Evolutionary conservation across 2,888 invertebrate genomes (phyloP), one percentile per base, ranked within the genome.

Genomic region (Melanchra persicariae): DNA sequence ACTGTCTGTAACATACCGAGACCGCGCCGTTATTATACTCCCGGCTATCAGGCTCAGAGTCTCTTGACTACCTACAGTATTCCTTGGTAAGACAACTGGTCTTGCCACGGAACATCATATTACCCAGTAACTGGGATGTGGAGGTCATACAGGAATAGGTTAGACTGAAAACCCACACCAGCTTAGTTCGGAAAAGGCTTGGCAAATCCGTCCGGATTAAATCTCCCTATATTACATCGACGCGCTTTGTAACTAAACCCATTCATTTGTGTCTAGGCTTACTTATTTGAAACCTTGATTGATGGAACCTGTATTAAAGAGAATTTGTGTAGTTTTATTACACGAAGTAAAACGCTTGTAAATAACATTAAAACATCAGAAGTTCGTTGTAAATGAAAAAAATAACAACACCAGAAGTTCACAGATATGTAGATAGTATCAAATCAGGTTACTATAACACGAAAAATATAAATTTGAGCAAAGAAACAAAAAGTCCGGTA

Each of bases 401-500:
- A n/a, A n/a, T n/a, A n/a, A n/a, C 6, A 30, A 30, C 30, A 30
- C 6, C 30, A 55, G 3, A 69, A 43, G 8, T 7, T 49, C 9
- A 34, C 19, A 34, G 43, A n/a, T n/a, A n/a, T n/a, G n/a, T n/a
- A n/a, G n/a, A 49, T 17, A 30, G 12, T 54, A 26, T 47, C 5
- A 30, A 15, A 22, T 49, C 40, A 65, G n/a, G 45, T 54, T 4
- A 34, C 26, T 52, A 8, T 37, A 67, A 55, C 43, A 59, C 4
- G 17, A 52, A 26, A 52, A 49, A 51, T 47, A 49, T 34, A 62
- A 59, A 69, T 61, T 72, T 26, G 59, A 63, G 78, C 74, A 75
- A 70, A 57, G 70, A 72, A 65, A 70, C 67, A 74, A 74, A 68
- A 77, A 77, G 66, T 26, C 75, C 78, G 80, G 82, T 84, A 84